phyloP scores from a whole-genome alignment of 2,113 vertebrate species.

The Sturnira hondurensis region DNA sequence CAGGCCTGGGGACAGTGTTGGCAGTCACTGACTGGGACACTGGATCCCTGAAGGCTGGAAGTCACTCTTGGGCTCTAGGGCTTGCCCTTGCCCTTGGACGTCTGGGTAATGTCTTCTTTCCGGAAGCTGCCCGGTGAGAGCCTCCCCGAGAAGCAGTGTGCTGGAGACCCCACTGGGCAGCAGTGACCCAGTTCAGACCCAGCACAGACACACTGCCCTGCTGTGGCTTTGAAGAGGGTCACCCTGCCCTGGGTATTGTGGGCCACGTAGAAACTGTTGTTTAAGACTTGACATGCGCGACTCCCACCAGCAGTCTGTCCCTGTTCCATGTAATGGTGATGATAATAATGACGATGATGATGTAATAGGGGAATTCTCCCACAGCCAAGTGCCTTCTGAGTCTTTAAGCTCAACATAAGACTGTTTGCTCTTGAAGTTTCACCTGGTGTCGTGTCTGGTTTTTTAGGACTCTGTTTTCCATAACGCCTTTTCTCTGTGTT shows the following conservation, averaged over 20 bases:
- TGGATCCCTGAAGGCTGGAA: background rate
- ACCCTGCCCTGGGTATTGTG: too few species aligned
- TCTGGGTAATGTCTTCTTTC: background rate
- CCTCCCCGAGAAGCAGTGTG: background rate
- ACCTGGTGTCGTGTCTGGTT: background rate
- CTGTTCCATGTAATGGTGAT: fast-evolving
- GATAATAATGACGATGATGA: too few species aligned
- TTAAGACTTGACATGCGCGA: fast-evolving
- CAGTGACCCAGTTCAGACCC: background rate
- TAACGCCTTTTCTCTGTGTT: conserved; percentile 70
- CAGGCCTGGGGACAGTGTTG: background rate
- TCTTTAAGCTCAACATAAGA: background rate
- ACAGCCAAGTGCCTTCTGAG: background rate
- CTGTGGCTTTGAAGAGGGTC: background rate
- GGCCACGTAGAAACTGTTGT: fast-evolving
- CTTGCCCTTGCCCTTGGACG: background rate
- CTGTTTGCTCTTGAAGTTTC: background rate
- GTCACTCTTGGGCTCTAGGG: background rate
- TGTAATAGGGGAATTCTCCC: fast-evolving
- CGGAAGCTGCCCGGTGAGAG: background rate
- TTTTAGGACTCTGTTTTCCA: background rate
- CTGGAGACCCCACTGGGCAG: fast-evolving
- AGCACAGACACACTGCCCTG: background rate
- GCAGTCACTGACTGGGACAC: background rate
- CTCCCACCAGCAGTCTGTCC: too few species aligned